Evolutionary conservation across 2,797 vertebrate species (phyloP).

Genomic region (Picus viridis): DNA sequence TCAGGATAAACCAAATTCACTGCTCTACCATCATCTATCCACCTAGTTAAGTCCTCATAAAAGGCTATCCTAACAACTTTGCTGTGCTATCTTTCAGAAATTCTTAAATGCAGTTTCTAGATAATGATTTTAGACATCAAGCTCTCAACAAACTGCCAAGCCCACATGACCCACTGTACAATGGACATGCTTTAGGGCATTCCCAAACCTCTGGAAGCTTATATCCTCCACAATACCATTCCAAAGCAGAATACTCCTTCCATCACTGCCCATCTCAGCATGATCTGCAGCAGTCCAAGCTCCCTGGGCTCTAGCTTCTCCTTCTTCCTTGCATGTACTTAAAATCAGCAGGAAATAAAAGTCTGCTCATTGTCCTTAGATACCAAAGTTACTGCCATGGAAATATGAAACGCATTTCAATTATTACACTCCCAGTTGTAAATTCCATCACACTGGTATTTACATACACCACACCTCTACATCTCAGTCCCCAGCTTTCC

Average conservation of each 20-base stretch:
- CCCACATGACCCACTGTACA: background rate
- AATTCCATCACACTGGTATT: background rate
- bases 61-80: background rate
- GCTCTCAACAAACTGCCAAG: background rate
- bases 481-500: background rate
- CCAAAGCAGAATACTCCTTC: background rate
- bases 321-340: background rate
- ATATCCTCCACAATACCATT: background rate
- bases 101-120: background rate
- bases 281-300: background rate
- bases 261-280: background rate
- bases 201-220: background rate
- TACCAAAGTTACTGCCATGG: background rate
- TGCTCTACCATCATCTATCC: too few species aligned
- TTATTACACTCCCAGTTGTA: background rate
- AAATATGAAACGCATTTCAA: background rate
- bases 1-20: too few species aligned
- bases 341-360: background rate
- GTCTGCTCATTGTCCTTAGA: background rate
- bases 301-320: background rate
- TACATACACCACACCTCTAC: fast-evolving
- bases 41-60: too few species aligned
- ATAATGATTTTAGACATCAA: background rate
- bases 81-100: fast-evolving
- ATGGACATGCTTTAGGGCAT: background rate